Conservation (phyloP, 2,113 vertebrate species). For the Odocoileus hemionus region DNA sequence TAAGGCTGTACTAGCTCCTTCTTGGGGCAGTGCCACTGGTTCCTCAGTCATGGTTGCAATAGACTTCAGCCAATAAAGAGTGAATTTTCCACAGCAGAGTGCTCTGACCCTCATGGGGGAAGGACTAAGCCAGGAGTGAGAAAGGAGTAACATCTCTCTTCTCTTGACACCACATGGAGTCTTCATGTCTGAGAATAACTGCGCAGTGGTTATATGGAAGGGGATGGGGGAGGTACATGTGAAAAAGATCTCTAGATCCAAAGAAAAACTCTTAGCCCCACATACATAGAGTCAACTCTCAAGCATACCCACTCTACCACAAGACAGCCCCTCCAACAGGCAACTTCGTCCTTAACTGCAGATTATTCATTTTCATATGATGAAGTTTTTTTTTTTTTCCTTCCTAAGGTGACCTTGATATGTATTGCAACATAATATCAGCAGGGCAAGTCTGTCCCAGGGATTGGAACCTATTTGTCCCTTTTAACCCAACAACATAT, state of each 20-base stretch:
- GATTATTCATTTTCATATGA: background rate
- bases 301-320: too few relatives aligned
- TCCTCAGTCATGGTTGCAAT: background rate
- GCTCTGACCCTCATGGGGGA: background rate
- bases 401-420: background rate
- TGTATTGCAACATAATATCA: background rate
- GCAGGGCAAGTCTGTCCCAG: background rate
- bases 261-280: background rate
- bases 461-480: background rate
- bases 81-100: background rate
- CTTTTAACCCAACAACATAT: background rate
- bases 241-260: background rate
- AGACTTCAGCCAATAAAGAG: background rate
- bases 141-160: background rate
- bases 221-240: accelerated
- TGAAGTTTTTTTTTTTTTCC: background rate
- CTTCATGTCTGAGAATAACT: background rate
- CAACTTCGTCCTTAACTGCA: background rate
- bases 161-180: background rate
- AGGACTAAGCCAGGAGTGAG: background rate
- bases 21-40: background rate
- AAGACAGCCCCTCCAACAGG: background rate
- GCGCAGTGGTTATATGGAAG: background rate
- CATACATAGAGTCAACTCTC: too few relatives aligned
- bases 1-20: background rate